Base-by-base conservation (phyloP, 2,888 invertebrate genomes). In the Dysmachus trigonus region DNA sequence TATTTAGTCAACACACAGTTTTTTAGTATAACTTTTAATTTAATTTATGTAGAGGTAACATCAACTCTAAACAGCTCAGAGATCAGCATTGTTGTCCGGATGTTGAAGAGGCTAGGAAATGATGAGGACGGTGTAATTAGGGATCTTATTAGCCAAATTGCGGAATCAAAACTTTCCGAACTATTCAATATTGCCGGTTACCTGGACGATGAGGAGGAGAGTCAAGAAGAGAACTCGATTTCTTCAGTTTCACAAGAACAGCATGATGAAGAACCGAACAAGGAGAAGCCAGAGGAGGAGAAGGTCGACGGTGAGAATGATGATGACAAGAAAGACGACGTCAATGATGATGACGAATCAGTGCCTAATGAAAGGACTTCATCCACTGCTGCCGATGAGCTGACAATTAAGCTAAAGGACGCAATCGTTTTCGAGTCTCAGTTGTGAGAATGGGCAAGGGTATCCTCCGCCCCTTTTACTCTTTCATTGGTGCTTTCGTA, bases 401-500 rank as follows among this genome's bases (percentile, higher is more conserved):
- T 47, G 15, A n/a, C 41, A 8, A 47, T 77, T 77, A 41, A 51
- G n/a, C 13, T 77, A 15, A 41, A 8, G 8, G 77, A 77, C 27
- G 47, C 47, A 77, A 15, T 77, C 5, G 27, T 47, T 47, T 77
- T 47, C 7, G 81, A 81, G 22, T 81, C 81, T n/a, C 62, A 62
- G 10, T 53, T 53, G 33, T 81, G 81, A 81, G 33, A 31, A 8
- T 53, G 53, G 27, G 53, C 62, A 13, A 13, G 62, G 53, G 22
- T 33, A 81, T 31, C 35, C 13, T 15, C 35, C 1, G 33, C 18
- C 30, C n/a, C 51, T 31, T n/a, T 31, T 73, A 15, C 30, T 35
- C 3, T 73, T 73, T 18, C 73, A 33, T 73, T 31, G 79, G 79
- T 79, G 79, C 79, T 79, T 41, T 79, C 79, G 51, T 47, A 85